These are phyloP conservation scores for Megaceryle torquata DNA, from an alignment of 2,113 vertebrate species.

Conservation along the genomic window DNA sequence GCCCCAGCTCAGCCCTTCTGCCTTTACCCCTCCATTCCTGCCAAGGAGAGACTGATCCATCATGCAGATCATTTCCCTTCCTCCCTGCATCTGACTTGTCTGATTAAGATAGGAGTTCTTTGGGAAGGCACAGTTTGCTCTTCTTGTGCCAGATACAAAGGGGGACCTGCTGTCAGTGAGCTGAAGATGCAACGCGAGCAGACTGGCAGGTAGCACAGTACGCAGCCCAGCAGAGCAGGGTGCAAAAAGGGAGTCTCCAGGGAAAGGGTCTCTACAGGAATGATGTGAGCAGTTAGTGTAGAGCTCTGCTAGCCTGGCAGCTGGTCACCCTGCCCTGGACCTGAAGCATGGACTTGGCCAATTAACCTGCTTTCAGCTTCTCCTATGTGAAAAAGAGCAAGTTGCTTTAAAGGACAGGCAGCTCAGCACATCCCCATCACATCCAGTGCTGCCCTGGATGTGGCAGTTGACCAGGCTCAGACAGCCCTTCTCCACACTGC, in stretches of 20 bases:
- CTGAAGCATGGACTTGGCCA: background rate
- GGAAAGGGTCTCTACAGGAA: background rate
- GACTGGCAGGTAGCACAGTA: background rate
- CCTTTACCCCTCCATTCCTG: background rate
- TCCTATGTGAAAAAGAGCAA: background rate
- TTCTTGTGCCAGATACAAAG: background rate
- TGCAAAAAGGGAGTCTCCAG: background rate
- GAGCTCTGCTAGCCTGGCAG: background rate
- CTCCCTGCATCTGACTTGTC: too few species aligned
- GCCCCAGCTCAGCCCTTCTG: background rate
- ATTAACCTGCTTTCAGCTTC: background rate
- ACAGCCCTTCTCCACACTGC: background rate
- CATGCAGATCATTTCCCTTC: background rate
- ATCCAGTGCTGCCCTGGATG: background rate
- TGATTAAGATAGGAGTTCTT: background rate
- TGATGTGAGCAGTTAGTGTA: background rate
- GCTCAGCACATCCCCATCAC: background rate
- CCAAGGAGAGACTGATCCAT: background rate
- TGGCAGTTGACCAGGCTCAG: fast-evolving
- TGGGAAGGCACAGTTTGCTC: background rate
- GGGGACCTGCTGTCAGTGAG: fast-evolving
- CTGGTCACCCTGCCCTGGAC: background rate
- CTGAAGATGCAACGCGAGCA: background rate
- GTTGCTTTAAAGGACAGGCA: background rate
- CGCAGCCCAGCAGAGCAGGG: background rate